phyloP scores from a whole-genome alignment of 2,797 vertebrate genomes.

The Sciaenops ocellatus region DNA sequence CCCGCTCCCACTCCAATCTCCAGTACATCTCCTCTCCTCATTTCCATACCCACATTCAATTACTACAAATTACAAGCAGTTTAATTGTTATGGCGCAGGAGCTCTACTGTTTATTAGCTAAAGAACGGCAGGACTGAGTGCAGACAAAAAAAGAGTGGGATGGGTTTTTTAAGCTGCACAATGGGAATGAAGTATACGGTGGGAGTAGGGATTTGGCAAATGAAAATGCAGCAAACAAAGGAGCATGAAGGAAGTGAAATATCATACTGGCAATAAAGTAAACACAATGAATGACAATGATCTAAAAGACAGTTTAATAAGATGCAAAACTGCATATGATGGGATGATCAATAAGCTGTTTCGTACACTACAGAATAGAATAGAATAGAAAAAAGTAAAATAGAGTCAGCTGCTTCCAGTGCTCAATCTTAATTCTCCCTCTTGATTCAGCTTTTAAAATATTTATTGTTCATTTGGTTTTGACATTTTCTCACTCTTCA shows the following conservation, averaged over 20 bases:
- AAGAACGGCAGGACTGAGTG: conserved; percentile 53
- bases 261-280: conserved; percentile 43
- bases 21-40: conserved; percentile 53
- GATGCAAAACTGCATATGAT: conserved; percentile 33
- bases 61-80: conserved; percentile 72
- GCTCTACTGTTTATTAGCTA: conserved; percentile 73
- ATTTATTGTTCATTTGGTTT: conserved; percentile 64
- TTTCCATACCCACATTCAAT: conserved; percentile 69
- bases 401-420: conserved; percentile 9
- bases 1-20: conserved; percentile 40
- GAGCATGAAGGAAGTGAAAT: conserved; percentile 58
- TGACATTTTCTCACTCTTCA: conserved; percentile 62
- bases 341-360: conserved; percentile 44
- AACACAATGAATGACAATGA: conserved; percentile 56
- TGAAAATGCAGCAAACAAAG: conserved; percentile 64
- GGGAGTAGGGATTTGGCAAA: conserved; percentile 48
- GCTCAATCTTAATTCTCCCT: conserved; percentile 23
- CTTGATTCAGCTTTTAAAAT: conserved; percentile 50
- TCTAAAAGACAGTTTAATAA: conserved; percentile 48
- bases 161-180: conserved; percentile 10
- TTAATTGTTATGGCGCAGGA: conserved; percentile 71
- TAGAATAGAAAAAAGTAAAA: conserved; percentile 15
- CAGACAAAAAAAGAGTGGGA: conserved; percentile 36
- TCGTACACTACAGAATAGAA: conserved; percentile 11
- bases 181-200: conserved; percentile 30